Base-by-base conservation (phyloP, 2,797 vertebrate species). In the Acrossocheilus fasciatus region DNA sequence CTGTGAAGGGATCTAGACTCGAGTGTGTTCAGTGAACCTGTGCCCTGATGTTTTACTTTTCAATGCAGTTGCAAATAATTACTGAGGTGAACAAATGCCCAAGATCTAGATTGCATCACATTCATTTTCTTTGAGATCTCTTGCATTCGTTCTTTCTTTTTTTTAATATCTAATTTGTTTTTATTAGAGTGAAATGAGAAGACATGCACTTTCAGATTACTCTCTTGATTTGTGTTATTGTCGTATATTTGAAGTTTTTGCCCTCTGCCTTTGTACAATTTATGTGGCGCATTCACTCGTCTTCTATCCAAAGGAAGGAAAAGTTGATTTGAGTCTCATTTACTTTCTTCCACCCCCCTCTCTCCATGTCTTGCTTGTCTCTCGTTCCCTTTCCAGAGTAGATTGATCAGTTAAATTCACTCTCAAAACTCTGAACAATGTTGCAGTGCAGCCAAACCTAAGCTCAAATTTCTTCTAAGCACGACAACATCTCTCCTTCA, bases 391-490 rank as follows among this genome's bases (percentile, higher is more conserved):
- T 47, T 14, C 0, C 15, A 18, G 23, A 18, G n/a, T 72, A 66
- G 20, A 86, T 74, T 54, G 41, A 88, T 66, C 26, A 77, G 20
- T 50, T 75, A 18, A 69, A 41, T n/a, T 77, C 11, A 5, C 45
- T 66, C 17, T 74, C 26, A 26, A 50, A 79, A 30, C 45, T 26
- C 43, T 83, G 57, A 81, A 43, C 54, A 41, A 20, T 68, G 26
- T 84, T 45, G 50, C 43, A 23, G 41, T 62, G 36, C 26, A 64
- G 80, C 66, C 79, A 81, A 57, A 74, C 62, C 43, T 68, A 18
- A 50, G 43, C 54, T 74, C 68, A 81, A 15, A 62, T 82, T 76
- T 81, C 43, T 66, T 18, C 17, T 43, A 8, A 17, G 26, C 30
- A 64, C 8, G 15, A 74, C 18, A 39, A 39, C 8, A 20, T 84